These are phyloP conservation scores for Solenopsis fugax DNA, from an alignment of 1,140 invertebrate genomes.

Conservation along the genomic window DNA sequence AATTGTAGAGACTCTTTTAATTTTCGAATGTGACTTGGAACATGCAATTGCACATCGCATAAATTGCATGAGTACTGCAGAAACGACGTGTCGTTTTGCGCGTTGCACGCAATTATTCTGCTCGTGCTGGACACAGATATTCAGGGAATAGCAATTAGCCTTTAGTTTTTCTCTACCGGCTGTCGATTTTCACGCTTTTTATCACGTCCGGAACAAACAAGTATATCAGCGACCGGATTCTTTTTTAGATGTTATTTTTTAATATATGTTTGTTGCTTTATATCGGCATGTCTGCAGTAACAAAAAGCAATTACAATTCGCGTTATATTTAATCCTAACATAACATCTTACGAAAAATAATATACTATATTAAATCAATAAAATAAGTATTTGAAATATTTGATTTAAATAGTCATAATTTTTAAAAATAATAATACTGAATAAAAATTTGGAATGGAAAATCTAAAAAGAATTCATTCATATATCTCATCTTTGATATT, in stretches of 20 bases:
- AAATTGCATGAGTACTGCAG: conserved; percentile 30
- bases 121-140: conserved; percentile 72
- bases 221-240: not conserved
- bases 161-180: not conserved
- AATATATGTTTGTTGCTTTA: not conserved
- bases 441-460: not conserved
- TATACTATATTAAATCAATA: not conserved
- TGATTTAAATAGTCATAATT: too few relatives aligned
- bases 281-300: not conserved
- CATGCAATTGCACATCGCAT: conserved; percentile 10
- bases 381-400: not conserved
- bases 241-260: conserved; percentile 12
- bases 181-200: conserved; percentile 65
- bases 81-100: conserved; percentile 11
- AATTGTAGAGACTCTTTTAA: conserved; percentile 39
- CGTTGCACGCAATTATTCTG: conserved; percentile 75
- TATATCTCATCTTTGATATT: not conserved
- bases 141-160: conserved; percentile 54
- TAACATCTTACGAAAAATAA: not conserved
- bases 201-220: not conserved
- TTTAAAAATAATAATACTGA: not conserved
- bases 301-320: not conserved
- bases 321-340: not conserved
- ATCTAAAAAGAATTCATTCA: not conserved
- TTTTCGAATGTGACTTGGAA: conserved; percentile 21